A percentile compares a stretch with the other conserved stretches of the same genome.
Conservation (phyloP, 2,113 vertebrate species). For the Tylochromis polylepis region DNA sequence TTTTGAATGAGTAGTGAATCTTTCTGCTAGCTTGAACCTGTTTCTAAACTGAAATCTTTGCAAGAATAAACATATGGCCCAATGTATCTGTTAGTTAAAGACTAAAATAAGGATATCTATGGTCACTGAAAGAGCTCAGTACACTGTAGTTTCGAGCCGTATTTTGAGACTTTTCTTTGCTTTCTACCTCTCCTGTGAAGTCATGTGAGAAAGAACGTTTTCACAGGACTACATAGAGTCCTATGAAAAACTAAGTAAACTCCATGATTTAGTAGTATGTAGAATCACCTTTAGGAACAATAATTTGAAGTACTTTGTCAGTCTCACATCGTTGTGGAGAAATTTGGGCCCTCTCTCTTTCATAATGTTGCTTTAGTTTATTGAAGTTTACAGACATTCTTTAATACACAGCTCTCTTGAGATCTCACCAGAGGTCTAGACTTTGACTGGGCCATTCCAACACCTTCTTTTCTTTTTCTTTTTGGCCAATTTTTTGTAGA, state of each 20-base stretch:
- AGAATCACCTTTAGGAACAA: rapidly evolving
- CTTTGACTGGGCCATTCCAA: neutral
- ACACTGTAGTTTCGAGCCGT: rapidly evolving
- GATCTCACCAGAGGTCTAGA: neutral
- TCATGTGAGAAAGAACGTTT: neutral
- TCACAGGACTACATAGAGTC: rapidly evolving
- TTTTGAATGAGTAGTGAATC: neutral
- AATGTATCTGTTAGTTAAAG: neutral
- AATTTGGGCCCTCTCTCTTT: neutral
- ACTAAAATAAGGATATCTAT: neutral
- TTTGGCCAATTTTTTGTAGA: rapidly evolving
- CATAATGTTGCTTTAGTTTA: neutral
- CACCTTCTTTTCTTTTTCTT: neutral
- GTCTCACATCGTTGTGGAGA: neutral
- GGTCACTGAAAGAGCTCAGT: neutral
- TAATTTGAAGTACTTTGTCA: neutral
- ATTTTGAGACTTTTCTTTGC: neutral
- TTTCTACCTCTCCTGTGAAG: neutral
- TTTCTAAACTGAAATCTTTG: neutral
- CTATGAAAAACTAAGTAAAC: neutral
- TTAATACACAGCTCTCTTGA: neutral
- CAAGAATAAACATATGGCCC: neutral
- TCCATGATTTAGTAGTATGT: neutral
- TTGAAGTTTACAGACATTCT: neutral
- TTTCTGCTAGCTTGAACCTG: neutral